These are phyloP conservation scores for Atractosteus spatula DNA, from an alignment of 2,113 vertebrate genomes.

Conservation along the genomic window DNA sequence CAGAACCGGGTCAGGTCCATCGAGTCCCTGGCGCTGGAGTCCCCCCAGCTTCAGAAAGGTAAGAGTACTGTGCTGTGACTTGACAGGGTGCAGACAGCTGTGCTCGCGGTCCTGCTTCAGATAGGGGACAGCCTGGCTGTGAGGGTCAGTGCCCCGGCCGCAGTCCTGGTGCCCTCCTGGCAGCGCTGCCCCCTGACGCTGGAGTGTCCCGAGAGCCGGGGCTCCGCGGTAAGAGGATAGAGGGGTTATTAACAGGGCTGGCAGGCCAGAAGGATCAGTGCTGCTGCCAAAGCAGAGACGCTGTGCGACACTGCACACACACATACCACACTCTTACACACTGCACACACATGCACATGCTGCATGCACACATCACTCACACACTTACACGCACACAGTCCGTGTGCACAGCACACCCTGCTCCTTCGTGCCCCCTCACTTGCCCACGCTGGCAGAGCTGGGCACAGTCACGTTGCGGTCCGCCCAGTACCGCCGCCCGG, in stretches of 20 bases:
- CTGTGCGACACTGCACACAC: background rate
- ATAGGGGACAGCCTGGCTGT: background rate
- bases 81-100: too few species aligned
- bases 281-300: constrained; percentile 7
- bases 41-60: constrained; percentile 44
- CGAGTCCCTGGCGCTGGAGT: constrained; percentile 64
- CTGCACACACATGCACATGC: background rate
- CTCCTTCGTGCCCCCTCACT: background rate
- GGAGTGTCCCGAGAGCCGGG: background rate
- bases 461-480: too few species aligned
- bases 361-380: constrained; percentile 7
- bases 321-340: background rate
- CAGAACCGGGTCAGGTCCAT: constrained; percentile 51
- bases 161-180: too few species aligned
- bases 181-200: too few species aligned
- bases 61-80: background rate
- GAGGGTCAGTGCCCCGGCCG: background rate
- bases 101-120: too few species aligned
- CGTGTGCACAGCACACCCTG: too few species aligned
- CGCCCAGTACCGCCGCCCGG: too few species aligned
- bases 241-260: constrained; percentile 14
- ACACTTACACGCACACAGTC: background rate
- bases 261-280: background rate
- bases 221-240: constrained; percentile 21
- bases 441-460: background rate